Evolutionary conservation across 2,888 invertebrate genomes (phyloP), one percentile per base, ranked within the genome.

Genomic region (Bembecia ichneumoniformis): DNA sequence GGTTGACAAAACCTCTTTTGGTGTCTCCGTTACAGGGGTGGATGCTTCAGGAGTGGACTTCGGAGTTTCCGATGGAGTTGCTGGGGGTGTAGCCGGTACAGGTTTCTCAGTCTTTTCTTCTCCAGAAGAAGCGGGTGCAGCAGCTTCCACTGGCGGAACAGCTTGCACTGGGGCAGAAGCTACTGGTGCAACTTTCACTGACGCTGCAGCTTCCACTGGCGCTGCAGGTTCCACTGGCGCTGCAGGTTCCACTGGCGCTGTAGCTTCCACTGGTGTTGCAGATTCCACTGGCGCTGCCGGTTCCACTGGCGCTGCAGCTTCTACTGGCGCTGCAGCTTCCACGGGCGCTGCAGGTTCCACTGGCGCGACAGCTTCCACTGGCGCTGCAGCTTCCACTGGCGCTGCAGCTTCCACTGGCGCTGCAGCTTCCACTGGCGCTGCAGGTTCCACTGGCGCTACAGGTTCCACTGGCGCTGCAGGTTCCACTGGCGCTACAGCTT

Each of bases 61-160:
- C 20, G 57, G 60, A 14, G 63, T 59, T 17, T 49, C 60, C 47
- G 62, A 62, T 13, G 63, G 61, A 34, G 63, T 62, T 3, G 44
- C 17, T 44, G 58, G 58, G n/a, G 63, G 62, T 47, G 60, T 53
- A 52, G 50, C 51, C 5, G 56, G 40, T 28, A 28, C 28, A 28
- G 28, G 28, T 52, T 47, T 53, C 49, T 58, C 64, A 60, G 62
- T 60, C 58, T 62, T 63, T 58, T 55, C 49, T 57, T 50, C 46
- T 44, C 52, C 46, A 47, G 49, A 50, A 44, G 48, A 48, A 48
- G 51, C 52, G 28, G 50, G 34, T 49, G 51, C 49, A 35, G 56
- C 45, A 17, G 54, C 52, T 28, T 43, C 51, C 11, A 40, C 50
- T 3, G 54, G 36, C 46, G 56, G 48, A 40, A 49, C 48, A 10